Evolutionary conservation across 2,113 vertebrate genomes (phyloP).

Genomic region (Callospermophilus lateralis): DNA sequence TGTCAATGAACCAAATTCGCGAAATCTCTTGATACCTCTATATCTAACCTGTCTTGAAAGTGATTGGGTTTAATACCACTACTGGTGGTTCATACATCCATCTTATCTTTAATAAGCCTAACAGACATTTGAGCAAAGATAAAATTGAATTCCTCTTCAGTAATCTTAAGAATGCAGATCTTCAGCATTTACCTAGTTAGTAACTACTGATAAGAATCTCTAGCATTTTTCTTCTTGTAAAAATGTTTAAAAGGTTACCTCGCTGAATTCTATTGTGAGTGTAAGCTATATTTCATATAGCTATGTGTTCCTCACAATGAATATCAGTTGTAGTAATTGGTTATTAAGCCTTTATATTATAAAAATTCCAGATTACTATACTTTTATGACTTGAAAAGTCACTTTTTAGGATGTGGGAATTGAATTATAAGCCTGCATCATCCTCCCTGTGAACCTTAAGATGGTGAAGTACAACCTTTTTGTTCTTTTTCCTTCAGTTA

Average conservation of each 20-base stretch:
- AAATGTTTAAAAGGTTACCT: constrained; percentile 53
- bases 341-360: constrained; percentile 54
- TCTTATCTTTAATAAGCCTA: constrained; percentile 52
- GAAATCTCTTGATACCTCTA: constrained; percentile 64
- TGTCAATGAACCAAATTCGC: constrained; percentile 54
- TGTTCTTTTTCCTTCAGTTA: constrained; percentile 62
- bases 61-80: constrained; percentile 49
- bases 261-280: constrained; percentile 49
- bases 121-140: constrained; percentile 58
- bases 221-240: constrained; percentile 57
- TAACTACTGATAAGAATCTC: constrained; percentile 61
- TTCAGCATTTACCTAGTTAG: constrained; percentile 59
- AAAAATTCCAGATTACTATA: constrained; percentile 56
- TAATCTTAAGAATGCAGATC: constrained; percentile 66
- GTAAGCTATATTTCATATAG: constrained; percentile 28
- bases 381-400: constrained; percentile 51
- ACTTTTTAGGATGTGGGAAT: constrained; percentile 50
- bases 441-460: constrained; percentile 63
- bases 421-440: constrained; percentile 26
- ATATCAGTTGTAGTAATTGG: constrained; percentile 30
- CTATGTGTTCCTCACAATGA: constrained; percentile 48
- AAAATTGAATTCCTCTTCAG: constrained; percentile 52
- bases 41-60: constrained; percentile 57
- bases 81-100: constrained; percentile 1
- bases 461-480: constrained; percentile 55